phyloP scores from a whole-genome alignment of 2,888 invertebrate species.

The Harmothoe impar region DNA sequence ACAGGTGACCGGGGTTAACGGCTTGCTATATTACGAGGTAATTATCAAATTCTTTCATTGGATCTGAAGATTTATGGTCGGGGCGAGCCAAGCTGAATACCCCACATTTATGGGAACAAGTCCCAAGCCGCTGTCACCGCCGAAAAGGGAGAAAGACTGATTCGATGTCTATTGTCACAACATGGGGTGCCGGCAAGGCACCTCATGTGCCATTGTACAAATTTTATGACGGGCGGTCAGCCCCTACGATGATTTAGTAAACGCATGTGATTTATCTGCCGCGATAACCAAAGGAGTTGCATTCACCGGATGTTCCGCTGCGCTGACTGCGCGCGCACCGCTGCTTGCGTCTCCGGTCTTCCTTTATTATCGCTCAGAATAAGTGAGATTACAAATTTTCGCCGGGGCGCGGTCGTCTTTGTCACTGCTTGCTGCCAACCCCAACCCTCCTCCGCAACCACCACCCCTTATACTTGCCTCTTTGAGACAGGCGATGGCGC shows the following conservation, averaged over 20 bases:
- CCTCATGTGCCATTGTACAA: conserved; percentile 18
- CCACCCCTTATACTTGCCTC: background rate
- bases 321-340: conserved; percentile 58
- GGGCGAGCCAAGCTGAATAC: background rate
- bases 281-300: conserved; percentile 31
- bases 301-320: conserved; percentile 52
- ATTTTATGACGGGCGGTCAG: conserved; percentile 54
- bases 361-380: conserved; percentile 53
- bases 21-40: conserved; percentile 58
- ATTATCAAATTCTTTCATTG: conserved; percentile 61
- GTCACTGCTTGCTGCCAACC: background rate
- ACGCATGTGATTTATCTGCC: conserved; percentile 44
- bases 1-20: conserved; percentile 48
- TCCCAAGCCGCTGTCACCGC: too few relatives aligned
- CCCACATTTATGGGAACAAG: conserved; percentile 45
- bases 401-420: conserved; percentile 9
- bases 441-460: too few relatives aligned
- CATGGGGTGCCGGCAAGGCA: background rate
- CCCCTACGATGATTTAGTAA: conserved; percentile 48
- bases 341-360: conserved; percentile 42
- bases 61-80: conserved; percentile 37
- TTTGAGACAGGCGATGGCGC: conserved; percentile 24
- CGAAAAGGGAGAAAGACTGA: conserved; percentile 41
- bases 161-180: conserved; percentile 39
- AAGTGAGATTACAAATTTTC: conserved; percentile 59